Evolutionary conservation across 2,888 invertebrate genomes (phyloP).

Genomic region (Ischnura elegans): DNA sequence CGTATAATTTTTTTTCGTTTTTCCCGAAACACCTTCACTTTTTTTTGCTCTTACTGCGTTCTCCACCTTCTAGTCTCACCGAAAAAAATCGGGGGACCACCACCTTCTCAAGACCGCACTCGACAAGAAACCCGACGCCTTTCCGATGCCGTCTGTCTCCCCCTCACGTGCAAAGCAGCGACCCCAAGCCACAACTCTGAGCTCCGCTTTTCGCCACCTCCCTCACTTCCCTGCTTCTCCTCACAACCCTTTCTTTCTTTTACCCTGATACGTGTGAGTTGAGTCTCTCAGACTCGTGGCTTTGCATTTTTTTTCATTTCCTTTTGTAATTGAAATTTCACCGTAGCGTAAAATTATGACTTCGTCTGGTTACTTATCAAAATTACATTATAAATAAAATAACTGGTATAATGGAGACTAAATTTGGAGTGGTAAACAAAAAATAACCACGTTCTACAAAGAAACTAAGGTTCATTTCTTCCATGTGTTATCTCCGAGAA

Average conservation of each 20-base stretch:
- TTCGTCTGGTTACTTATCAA: too few species aligned
- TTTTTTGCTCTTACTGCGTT: background rate
- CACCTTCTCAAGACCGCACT: background rate
- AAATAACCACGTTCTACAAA: too few species aligned
- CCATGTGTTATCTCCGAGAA: too few species aligned
- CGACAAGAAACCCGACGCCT: background rate
- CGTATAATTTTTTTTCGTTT: too few species aligned
- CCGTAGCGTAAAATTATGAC: background rate
- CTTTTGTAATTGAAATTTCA: background rate
- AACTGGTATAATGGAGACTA: too few species aligned
- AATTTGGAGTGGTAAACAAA: too few species aligned
- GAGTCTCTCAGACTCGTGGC: too few species aligned
- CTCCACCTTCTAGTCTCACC: background rate
- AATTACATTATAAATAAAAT: too few species aligned
- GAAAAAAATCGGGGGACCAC: too few species aligned
- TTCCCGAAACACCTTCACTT: background rate
- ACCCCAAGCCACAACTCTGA: background rate
- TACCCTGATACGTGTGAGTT: too few species aligned
- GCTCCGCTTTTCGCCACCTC: background rate
- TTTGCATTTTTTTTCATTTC: background rate
- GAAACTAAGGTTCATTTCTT: too few species aligned
- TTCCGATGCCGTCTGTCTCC: constrained; percentile 2
- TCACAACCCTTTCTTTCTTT: background rate
- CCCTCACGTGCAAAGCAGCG: too few species aligned
- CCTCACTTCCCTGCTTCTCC: background rate